Conservation (phyloP, 30 jellyfish, hydroid and myxozoan species). For the Aurelia sp. region DNA sequence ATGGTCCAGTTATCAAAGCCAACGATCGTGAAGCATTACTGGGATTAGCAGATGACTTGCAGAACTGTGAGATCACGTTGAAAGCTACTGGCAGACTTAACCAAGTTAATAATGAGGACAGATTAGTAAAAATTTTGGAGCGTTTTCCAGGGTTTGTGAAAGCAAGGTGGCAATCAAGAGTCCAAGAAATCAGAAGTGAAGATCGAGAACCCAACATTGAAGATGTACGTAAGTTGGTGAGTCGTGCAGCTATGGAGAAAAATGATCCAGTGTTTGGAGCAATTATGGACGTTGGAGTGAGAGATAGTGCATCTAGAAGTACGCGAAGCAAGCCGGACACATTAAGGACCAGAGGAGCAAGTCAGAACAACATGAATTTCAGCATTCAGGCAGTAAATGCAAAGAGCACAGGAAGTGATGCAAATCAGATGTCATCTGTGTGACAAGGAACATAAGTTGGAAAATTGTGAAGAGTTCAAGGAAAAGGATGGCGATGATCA, state of each 20-base stretch:
- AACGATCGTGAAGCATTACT: constrained; percentile 19
- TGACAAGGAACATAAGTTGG: constrained; percentile 45
- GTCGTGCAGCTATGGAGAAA: constrained; percentile 13
- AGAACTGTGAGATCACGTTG: constrained; percentile 33
- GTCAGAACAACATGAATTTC: constrained; percentile 8
- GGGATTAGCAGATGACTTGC: constrained; percentile 27
- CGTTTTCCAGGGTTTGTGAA: constrained; percentile 27
- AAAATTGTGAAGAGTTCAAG: constrained; percentile 37
- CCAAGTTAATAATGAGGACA: constrained; percentile 31
- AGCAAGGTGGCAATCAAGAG: constrained; percentile 37
- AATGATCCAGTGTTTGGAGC: constrained; percentile 13
- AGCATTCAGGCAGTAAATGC: constrained; percentile 1
- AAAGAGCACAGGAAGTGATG: not conserved
- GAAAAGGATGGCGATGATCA: constrained; percentile 20
- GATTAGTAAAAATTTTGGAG: constrained; percentile 15
- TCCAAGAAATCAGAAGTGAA: constrained; percentile 18
- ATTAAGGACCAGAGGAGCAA: too few species aligned
- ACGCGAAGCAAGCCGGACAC: too few species aligned
- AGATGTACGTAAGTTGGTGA: constrained; percentile 3
- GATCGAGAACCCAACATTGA: constrained; percentile 41
- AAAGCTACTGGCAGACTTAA: constrained; percentile 32
- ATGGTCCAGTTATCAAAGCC: constrained; percentile 15
- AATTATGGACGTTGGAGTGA: too few species aligned
- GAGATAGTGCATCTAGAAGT: too few species aligned
- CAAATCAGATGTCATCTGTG: constrained; percentile 29